These are phyloP conservation scores for Loris lydekkerianus DNA, from an alignment of 2,797 vertebrate genomes.

Conservation along the genomic window DNA sequence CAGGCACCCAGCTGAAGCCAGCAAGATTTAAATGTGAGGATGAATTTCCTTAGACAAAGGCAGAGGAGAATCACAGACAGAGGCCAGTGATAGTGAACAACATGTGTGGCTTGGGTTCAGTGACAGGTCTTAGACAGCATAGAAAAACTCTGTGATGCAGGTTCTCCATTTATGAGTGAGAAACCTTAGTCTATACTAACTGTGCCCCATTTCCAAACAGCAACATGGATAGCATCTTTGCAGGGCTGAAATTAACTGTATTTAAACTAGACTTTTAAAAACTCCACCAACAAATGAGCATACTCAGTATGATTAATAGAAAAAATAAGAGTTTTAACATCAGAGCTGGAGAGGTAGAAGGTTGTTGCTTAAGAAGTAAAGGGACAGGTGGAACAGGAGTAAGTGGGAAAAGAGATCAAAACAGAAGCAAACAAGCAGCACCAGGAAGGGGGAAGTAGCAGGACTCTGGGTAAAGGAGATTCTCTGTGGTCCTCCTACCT, in stretches of 20 bases:
- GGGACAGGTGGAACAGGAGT: not conserved
- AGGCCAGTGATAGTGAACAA: not conserved
- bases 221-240: conserved; percentile 32
- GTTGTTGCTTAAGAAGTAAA: not conserved
- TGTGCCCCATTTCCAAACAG: conserved; percentile 26
- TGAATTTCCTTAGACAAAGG: conserved; percentile 27
- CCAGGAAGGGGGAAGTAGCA: not conserved
- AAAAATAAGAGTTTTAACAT: not conserved
- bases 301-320: not conserved
- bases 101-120: not conserved
- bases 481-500: not conserved
- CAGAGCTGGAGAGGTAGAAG: conserved; percentile 10
- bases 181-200: not conserved
- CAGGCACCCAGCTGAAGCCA: not conserved
- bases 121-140: conserved; percentile 6
- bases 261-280: conserved; percentile 54
- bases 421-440: not conserved
- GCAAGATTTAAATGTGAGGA: not conserved
- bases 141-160: not conserved
- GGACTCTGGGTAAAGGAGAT: conserved; percentile 1
- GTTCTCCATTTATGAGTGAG: not conserved
- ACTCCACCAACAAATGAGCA: conserved; percentile 26
- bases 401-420: not conserved
- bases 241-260: conserved; percentile 45
- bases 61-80: conserved; percentile 3